A percentile compares a stretch with the other conserved stretches of the same genome.
These are phyloP conservation scores for Camelus bactrianus DNA, from an alignment of 2,113 vertebrate species.

Conservation along the genomic window DNA sequence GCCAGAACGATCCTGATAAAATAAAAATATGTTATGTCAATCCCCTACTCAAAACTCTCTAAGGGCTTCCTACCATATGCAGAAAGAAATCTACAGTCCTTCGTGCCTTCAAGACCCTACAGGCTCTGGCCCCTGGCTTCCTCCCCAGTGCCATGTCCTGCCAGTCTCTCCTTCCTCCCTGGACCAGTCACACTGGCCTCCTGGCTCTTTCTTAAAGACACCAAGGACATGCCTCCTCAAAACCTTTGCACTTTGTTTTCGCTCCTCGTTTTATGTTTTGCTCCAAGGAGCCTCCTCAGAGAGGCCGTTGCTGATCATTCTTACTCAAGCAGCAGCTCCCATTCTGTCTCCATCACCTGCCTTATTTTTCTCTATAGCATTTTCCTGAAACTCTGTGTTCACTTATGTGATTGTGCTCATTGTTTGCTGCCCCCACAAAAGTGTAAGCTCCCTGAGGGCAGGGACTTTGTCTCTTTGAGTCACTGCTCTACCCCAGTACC, in stretches of 20 bases:
- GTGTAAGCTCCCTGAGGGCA: not conserved
- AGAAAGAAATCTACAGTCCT: not conserved
- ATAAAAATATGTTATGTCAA: not conserved
- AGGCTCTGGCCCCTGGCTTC: too few species aligned
- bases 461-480: not conserved
- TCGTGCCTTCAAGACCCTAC: not conserved
- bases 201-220: not conserved
- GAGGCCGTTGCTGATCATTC: not conserved
- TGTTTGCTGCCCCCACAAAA: not conserved
- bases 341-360: not conserved
- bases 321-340: not conserved
- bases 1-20: not conserved
- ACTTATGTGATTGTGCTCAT: not conserved
- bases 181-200: not conserved
- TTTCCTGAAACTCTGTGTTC: not conserved
- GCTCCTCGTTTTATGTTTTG: not conserved
- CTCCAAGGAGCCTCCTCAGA: not conserved
- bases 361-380: not conserved
- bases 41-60: too few species aligned
- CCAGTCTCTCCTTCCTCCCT: not conserved
- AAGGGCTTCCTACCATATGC: not conserved
- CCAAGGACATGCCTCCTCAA: not conserved
- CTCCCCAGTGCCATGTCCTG: not conserved
- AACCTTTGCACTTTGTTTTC: not conserved
- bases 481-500: not conserved